Evolutionary conservation across 2,113 vertebrate genomes (phyloP).

Genomic region (Semicossyphus pulcher): DNA sequence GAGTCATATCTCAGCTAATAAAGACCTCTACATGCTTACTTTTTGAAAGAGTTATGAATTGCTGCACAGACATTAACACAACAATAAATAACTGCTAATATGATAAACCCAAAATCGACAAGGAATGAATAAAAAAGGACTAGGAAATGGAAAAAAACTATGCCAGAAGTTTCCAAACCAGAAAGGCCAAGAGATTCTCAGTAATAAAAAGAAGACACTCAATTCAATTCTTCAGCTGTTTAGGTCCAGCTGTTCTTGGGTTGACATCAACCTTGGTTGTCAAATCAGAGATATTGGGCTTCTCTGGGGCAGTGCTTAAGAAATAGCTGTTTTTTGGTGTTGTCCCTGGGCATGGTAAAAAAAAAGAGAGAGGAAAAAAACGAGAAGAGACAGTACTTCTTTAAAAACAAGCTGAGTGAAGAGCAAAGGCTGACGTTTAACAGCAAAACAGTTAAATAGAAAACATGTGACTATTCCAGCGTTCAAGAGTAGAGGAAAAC

Average conservation of each 20-base stretch:
- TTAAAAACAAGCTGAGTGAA: constrained; percentile 40
- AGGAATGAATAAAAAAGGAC: constrained; percentile 19
- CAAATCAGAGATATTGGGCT: constrained; percentile 41
- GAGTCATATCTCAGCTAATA: background rate
- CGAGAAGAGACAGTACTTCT: constrained; percentile 27
- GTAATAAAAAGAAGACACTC: constrained; percentile 32
- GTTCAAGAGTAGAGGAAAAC: constrained; percentile 55
- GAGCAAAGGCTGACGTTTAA: constrained; percentile 29
- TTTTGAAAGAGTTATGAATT: constrained; percentile 22
- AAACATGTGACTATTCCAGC: constrained; percentile 75
- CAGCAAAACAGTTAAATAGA: constrained; percentile 71
- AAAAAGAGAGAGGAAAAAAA: background rate
- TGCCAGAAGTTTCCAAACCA: constrained; percentile 38
- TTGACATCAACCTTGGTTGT: constrained; percentile 44
- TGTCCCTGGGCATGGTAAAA: constrained; percentile 24
- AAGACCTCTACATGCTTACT: background rate
- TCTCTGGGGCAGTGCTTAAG: constrained; percentile 29
- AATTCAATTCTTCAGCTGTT: constrained; percentile 55
- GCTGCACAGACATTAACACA: constrained; percentile 6
- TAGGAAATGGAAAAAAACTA: constrained; percentile 17
- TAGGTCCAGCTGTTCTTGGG: constrained; percentile 47
- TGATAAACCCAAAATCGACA: constrained; percentile 17
- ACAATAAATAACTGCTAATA: constrained; percentile 47
- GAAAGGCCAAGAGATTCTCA: constrained; percentile 47
- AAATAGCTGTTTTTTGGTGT: constrained; percentile 9